Evolutionary conservation across 2,797 vertebrate genomes (phyloP).

Genomic region (Enteromius viviparus): DNA sequence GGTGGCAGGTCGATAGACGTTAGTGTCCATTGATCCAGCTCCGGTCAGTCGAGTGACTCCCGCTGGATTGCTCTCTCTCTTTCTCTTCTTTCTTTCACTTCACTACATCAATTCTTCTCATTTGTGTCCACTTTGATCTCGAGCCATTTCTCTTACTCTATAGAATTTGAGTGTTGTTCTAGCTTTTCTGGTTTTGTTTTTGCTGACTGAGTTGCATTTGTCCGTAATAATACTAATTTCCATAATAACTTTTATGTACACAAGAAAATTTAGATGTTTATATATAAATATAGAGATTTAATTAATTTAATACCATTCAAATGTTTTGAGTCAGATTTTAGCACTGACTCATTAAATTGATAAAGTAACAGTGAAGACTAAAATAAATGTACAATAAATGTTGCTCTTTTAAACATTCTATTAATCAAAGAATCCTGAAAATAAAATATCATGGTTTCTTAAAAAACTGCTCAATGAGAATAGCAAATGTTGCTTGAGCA

Average conservation of each 20-base stretch:
- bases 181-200: conserved; percentile 10
- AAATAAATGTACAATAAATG: background rate
- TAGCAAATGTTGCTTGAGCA: background rate
- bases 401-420: background rate
- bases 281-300: background rate
- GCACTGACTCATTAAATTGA: background rate
- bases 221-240: background rate
- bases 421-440: background rate
- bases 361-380: background rate
- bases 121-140: conserved; percentile 49
- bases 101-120: conserved; percentile 66
- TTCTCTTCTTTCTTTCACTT: conserved; percentile 37
- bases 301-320: background rate
- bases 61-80: conserved; percentile 67
- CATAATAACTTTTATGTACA: background rate
- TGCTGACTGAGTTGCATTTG: background rate
- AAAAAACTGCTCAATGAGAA: background rate
- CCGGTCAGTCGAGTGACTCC: conserved; percentile 81
- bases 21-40: conserved; percentile 84
- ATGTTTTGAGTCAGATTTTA: background rate
- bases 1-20: conserved; percentile 81
- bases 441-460: background rate
- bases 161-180: conserved; percentile 44
- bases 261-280: background rate
- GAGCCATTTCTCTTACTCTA: conserved; percentile 48